phyloP scores from a whole-genome alignment of 2,797 vertebrate genomes.

The Dryobates pubescens region DNA sequence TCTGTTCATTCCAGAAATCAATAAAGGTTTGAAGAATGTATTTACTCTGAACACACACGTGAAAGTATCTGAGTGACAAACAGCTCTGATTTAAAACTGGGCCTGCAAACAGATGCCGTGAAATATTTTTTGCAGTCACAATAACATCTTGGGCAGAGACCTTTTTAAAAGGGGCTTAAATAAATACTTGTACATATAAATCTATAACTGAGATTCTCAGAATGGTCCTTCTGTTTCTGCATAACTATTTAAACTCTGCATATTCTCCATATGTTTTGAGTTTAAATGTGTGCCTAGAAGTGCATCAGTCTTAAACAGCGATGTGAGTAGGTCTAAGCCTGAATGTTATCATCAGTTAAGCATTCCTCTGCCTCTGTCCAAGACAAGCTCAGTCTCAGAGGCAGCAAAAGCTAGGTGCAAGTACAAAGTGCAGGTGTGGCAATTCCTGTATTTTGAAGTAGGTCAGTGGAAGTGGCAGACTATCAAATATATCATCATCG shows the following conservation, averaged over 20 bases:
- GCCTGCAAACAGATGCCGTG: constrained; percentile 9
- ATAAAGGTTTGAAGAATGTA: not conserved
- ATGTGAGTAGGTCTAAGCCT: not conserved
- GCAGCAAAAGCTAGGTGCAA: not conserved
- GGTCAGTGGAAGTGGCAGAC: not conserved
- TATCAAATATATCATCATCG: not conserved
- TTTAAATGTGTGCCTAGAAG: not conserved
- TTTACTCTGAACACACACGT: not conserved
- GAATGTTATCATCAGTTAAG: not conserved
- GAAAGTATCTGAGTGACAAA: constrained; percentile 55
- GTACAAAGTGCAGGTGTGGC: not conserved
- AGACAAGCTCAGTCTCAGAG: not conserved
- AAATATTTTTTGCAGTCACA: constrained; percentile 29
- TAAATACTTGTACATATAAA: not conserved
- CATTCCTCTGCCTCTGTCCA: not conserved
- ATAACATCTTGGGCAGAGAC: constrained; percentile 19
- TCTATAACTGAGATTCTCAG: not conserved
- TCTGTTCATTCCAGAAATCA: constrained; percentile 16
- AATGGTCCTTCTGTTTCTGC: not conserved
- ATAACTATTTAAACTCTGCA: not conserved
- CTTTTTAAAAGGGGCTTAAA: constrained; percentile 19
- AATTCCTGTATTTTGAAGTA: not conserved
- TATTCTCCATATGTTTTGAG: not conserved
- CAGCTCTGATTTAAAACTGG: constrained; percentile 41
- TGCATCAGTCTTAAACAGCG: not conserved